These are phyloP conservation scores for Oncopeltus fasciatus DNA, from an alignment of 1,140 invertebrate genomes.

Conservation along the genomic window DNA sequence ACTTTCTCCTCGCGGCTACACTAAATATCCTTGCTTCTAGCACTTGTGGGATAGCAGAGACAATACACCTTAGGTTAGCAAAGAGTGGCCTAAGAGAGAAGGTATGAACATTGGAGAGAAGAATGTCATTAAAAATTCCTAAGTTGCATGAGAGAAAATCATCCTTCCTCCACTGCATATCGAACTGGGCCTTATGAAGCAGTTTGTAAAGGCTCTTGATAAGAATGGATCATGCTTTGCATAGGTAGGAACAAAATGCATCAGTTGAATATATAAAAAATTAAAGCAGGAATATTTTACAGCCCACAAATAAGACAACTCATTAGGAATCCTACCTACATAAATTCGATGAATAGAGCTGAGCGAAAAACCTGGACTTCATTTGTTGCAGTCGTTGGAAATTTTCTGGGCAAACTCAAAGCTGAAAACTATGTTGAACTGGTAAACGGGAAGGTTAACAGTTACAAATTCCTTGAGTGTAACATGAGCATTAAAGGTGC, in stretches of 20 bases:
- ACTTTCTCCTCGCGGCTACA: slow-evolving; percentile 10
- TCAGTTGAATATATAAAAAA: neutral
- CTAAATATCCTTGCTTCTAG: slow-evolving; percentile 16
- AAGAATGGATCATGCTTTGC: slow-evolving; percentile 6
- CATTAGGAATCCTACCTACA: too few relatives aligned
- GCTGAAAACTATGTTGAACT: too few relatives aligned
- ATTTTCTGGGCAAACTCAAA: too few relatives aligned
- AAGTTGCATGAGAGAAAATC: slow-evolving; percentile 23
- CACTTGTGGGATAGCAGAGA: slow-evolving; percentile 1
- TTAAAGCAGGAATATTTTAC: too few relatives aligned
- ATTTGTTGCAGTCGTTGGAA: too few relatives aligned
- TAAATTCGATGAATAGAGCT: too few relatives aligned
- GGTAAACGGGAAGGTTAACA: too few relatives aligned
- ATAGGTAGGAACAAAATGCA: slow-evolving; percentile 6
- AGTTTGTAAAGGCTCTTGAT: slow-evolving; percentile 27
- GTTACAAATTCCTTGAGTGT: too few relatives aligned
- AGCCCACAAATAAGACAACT: slow-evolving; percentile 8
- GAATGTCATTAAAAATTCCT: slow-evolving; percentile 22
- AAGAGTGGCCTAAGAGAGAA: slow-evolving; percentile 8
- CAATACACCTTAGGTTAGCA: neutral
- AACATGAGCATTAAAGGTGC: too few relatives aligned
- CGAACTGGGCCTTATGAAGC: slow-evolving; percentile 29
- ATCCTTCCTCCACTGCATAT: slow-evolving; percentile 28
- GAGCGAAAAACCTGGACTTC: too few relatives aligned
- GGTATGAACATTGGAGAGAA: slow-evolving; percentile 22